Evolutionary conservation across 2,113 vertebrate genomes (phyloP), one percentile per base, ranked within the genome.

Genomic region (Esox niger): DNA sequence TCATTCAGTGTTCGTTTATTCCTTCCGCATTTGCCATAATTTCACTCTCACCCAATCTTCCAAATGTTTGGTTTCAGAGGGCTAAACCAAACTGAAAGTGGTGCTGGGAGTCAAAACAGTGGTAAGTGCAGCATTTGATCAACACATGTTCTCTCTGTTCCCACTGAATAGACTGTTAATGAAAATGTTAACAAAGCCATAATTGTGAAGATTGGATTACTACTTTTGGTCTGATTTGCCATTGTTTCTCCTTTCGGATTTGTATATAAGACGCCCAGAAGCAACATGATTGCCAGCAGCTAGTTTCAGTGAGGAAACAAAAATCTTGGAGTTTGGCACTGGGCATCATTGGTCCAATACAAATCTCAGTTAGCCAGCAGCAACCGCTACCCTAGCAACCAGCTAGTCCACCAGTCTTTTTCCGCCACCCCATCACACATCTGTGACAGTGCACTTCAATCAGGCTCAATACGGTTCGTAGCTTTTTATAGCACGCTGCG

Each of bases 241-340:
- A 63, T 78, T 75, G 69, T 77, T 65, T 57, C 68, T 54, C 58
- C 33, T 15, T 62, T 82, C 55, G 64, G 46, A 77, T 85, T 38
- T 80, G 77, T 72, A 81, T 80, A 76, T 62, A 15, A 54, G 66
- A 27, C 11, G 25, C 75, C 81, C 73, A 2, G 29, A 23, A 71
- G 77, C 62, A 32, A 70, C 57, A 7, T 55, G 64, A 52, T 60
- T 75, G 79, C 81, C 82, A 83, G 70, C 75, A 38, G 74, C 76
- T 85, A 84, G 87, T 86, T 74, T 76, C 69, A 72, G 83, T 64
- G 79, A 71, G 78, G 79, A 71, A 78, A 84, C 78, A 79, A 78
- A 83, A 73, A 62, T 73, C 69, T 74, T 65, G 81, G 71, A 55
- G 61, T 80, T 82, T 79, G 76, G 78, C 80, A 79, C 70, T 29